Evolutionary conservation across 1,140 invertebrate species (phyloP).

Genomic region (Drosophila kepulauana): DNA sequence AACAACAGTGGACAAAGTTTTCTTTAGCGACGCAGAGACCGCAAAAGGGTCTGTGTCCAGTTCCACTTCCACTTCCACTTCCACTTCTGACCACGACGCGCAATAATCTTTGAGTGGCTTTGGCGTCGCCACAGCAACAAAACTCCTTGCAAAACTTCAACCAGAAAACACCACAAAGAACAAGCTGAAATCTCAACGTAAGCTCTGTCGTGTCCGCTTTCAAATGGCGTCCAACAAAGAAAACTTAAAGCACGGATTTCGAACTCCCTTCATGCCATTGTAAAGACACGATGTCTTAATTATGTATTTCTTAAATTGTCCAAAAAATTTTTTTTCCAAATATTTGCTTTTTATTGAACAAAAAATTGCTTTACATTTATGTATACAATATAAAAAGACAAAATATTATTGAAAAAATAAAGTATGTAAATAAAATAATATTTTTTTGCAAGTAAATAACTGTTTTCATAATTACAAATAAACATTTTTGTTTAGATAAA

Average conservation of each 20-base stretch:
- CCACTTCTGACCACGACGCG: slow-evolving; percentile 28
- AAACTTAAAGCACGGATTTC: slow-evolving; percentile 7
- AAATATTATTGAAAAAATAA: neutral
- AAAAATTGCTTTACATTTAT: neutral
- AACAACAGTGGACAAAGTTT: slow-evolving; percentile 29
- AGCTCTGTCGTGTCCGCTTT: slow-evolving; percentile 20
- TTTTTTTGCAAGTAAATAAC: too few species aligned
- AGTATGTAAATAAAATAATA: too few species aligned
- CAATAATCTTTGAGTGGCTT: slow-evolving; percentile 42
- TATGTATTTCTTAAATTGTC: neutral
- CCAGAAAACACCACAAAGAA: slow-evolving; percentile 42
- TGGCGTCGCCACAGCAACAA: slow-evolving; percentile 35
- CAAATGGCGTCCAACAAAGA: slow-evolving; percentile 22
- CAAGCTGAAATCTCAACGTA: slow-evolving; percentile 42
- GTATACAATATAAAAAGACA: neutral
- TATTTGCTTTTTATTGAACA: slow-evolving; percentile 1
- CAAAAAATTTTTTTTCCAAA: neutral
- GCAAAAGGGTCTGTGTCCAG: slow-evolving; percentile 39
- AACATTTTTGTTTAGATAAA: too few species aligned
- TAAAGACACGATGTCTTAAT: neutral
- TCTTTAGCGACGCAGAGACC: slow-evolving; percentile 22
- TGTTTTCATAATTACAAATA: too few species aligned
- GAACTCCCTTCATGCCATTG: neutral
- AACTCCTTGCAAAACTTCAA: slow-evolving; percentile 25
- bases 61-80: slow-evolving; percentile 16